Base-by-base conservation (phyloP, 2,797 vertebrate genomes). In the Salmo trutta region DNA sequence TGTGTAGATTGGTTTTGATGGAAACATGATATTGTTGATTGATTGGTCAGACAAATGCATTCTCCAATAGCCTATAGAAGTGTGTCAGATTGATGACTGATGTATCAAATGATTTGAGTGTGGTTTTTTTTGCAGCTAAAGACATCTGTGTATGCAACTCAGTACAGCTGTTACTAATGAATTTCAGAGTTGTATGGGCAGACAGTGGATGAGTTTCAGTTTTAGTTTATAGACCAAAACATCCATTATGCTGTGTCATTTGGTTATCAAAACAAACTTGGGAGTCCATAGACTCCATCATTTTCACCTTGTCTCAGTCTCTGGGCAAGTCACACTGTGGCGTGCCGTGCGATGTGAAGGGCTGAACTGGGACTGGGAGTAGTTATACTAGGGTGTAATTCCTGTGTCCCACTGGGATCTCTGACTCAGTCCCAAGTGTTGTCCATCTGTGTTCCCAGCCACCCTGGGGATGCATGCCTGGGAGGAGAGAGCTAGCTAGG, bases 381-480 rank as follows among this genome's bases (percentile, higher is more conserved):
- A 65, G 31, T 53, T 72, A 71, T 29, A 33, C 52, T 77, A 52
- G 75, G 56, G 56, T 64, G 65, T 77, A 41, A 67, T 69, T 74
- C 64, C 54, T 17, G 5, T 76, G 73, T 69, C 75, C 68, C 66
- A 29, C 27, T 67, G 47, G 47, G 8, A 65, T 81, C 81, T 82
- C 79, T 73, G 87, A 85, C 85, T 82, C 77, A 75, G 66, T 68
- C 75, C 75, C 85, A 88, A 90, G 86, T 90, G 87, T 84, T 84
- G 73, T 66, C 88, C 85, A 89, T 91, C 86, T 91, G 88, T 80
- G 82, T 80, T 88, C 76, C 41, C 41, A 47, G 41, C 70, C 68
- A 78, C 68, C 82, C 71, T 31, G 27, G 36, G 59, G 64, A n/a
- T 66, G 80, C 65, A 36, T 51, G 67, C 75, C 75, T 87, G 74